Conservation (phyloP, 2,113 vertebrate species). For the Hucho hucho region DNA sequence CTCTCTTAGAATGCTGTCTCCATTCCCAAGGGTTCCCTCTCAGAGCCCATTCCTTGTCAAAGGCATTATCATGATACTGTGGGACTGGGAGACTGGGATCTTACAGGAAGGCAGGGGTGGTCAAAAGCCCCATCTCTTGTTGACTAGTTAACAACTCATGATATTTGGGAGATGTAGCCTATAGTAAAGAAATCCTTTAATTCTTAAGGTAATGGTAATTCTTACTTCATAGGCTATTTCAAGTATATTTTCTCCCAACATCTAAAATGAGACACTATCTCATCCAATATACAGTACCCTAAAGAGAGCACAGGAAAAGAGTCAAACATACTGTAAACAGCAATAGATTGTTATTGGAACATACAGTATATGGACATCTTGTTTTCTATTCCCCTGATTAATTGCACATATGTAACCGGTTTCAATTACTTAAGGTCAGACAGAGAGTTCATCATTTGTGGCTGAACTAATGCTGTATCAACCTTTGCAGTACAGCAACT, state of each 20-base stretch:
- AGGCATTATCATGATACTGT: conserved; percentile 55
- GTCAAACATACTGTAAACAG: too few relatives aligned
- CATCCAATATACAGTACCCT: too few relatives aligned
- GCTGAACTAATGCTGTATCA: conserved; percentile 51
- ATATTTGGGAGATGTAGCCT: too few relatives aligned
- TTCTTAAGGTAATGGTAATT: too few relatives aligned
- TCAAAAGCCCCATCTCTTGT: neutral
- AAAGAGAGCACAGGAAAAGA: too few relatives aligned
- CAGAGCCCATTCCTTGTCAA: conserved; percentile 55
- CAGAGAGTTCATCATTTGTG: conserved; percentile 60
- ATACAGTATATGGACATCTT: too few relatives aligned
- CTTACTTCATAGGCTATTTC: too few relatives aligned
- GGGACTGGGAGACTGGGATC: neutral
- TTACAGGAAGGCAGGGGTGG: neutral
- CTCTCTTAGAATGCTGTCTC: conserved; percentile 53
- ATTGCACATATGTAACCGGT: neutral
- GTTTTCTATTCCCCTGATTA: too few relatives aligned
- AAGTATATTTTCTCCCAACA: too few relatives aligned
- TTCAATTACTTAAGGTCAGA: conserved; percentile 68
- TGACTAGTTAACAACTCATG: neutral
- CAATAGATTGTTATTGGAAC: too few relatives aligned
- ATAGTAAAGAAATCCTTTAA: too few relatives aligned
- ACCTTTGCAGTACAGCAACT: conserved; percentile 61
- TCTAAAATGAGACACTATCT: too few relatives aligned
- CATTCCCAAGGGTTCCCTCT: conserved; percentile 52